phyloP scores from a whole-genome alignment of 2,888 invertebrate genomes.

The Pseudoips prasinana region DNA sequence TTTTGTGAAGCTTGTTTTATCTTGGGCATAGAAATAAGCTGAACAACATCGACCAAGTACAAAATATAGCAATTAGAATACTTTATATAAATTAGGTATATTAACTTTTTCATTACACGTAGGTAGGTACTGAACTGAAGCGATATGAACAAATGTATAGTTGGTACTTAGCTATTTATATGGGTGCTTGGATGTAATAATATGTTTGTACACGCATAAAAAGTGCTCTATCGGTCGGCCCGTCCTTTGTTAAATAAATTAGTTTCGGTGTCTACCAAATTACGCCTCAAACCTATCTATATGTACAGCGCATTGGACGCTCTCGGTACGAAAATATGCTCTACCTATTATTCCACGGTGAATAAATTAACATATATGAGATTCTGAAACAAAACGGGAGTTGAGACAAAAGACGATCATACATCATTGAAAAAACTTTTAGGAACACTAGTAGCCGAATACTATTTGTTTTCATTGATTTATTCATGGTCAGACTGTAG shows the following conservation, averaged over 20 bases:
- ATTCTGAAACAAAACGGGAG: slow-evolving; percentile 64
- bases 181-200: slow-evolving; percentile 52
- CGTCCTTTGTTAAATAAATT: slow-evolving; percentile 82
- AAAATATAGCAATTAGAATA: no score
- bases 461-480: slow-evolving; percentile 81
- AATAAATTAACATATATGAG: slow-evolving; percentile 76
- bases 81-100: no score
- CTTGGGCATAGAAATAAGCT: no score
- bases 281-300: slow-evolving; percentile 79
- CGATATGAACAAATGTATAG: no score
- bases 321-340: slow-evolving; percentile 75
- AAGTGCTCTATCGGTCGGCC: slow-evolving; percentile 76
- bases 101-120: no score
- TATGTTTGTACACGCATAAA: slow-evolving; percentile 77
- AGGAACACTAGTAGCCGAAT: slow-evolving; percentile 77
- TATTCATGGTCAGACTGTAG: slow-evolving; percentile 75
- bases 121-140: no score
- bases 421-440: slow-evolving; percentile 69
- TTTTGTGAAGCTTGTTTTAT: no score
- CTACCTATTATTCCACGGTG: slow-evolving; percentile 68
- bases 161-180: slow-evolving; percentile 39
- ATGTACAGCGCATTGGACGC: slow-evolving; percentile 66
- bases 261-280: slow-evolving; percentile 83
- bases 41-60: no score
- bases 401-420: slow-evolving; percentile 72